Conservation (phyloP, 2,113 vertebrate species). For the Antechinus flavipes region DNA sequence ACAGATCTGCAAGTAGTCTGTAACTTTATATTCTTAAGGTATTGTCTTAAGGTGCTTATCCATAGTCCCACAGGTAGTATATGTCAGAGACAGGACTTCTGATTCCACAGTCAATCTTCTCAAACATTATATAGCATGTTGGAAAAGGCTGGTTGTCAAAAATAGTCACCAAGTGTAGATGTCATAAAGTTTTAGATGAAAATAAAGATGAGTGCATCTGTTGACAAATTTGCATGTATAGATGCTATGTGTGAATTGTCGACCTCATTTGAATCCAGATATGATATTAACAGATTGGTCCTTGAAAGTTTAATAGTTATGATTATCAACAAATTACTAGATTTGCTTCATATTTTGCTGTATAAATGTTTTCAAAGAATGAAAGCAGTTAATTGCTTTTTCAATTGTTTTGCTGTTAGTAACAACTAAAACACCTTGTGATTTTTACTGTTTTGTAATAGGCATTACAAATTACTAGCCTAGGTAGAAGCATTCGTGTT, state of each 20-base stretch:
- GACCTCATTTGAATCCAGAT: slow-evolving; percentile 5
- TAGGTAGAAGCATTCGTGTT: neutral
- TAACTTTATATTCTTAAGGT: neutral
- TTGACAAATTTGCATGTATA: neutral
- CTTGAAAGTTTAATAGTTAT: neutral
- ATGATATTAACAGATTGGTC: neutral
- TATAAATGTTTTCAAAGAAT: slow-evolving; percentile 19
- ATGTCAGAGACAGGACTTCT: neutral
- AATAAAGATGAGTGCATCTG: neutral
- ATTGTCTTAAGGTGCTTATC: neutral
- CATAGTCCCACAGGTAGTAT: neutral
- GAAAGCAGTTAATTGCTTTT: neutral
- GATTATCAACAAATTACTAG: slow-evolving; percentile 36
- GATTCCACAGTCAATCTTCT: neutral
- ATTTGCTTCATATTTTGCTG: neutral
- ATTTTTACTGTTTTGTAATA: neutral
- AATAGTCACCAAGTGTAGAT: too few relatives aligned
- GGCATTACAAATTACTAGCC: neutral
- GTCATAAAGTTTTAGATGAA: too few relatives aligned
- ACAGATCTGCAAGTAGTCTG: neutral
- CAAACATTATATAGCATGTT: too few relatives aligned
- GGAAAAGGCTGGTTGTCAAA: neutral
- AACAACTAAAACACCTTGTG: neutral
- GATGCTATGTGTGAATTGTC: neutral
- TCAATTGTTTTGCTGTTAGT: neutral